phyloP scores from a whole-genome alignment of 2,113 vertebrate species.

The Actenoides hombroni region DNA sequence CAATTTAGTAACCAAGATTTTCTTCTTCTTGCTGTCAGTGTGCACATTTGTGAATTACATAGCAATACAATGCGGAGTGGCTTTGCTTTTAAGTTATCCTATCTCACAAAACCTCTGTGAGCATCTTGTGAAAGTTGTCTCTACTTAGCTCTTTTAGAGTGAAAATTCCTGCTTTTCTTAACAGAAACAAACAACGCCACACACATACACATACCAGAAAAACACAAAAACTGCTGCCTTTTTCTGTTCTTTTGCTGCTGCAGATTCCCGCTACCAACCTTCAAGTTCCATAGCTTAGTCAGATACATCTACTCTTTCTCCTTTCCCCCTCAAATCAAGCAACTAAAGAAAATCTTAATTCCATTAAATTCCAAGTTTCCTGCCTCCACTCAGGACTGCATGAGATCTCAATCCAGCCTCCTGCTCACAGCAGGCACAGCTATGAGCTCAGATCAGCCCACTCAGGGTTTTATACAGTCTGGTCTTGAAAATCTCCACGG shows the following conservation, averaged over 20 bases:
- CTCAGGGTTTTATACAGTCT: not conserved
- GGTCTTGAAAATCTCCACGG: not conserved
- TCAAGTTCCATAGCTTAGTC: not conserved
- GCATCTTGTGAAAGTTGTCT: not conserved
- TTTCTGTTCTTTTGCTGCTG: not conserved
- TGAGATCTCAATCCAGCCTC: not conserved
- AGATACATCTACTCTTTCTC: not conserved
- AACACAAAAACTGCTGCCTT: not conserved
- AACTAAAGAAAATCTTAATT: not conserved
- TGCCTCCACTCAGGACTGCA: not conserved
- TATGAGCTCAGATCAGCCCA: not conserved
- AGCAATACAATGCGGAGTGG: not conserved
- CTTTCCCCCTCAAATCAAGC: not conserved
- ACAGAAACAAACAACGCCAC: accelerated
- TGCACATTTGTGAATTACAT: not conserved
- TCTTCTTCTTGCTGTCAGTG: not conserved
- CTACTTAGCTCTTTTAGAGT: not conserved
- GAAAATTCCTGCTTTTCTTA: not conserved
- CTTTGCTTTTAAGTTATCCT: not conserved
- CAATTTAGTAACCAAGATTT: not conserved
- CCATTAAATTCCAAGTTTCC: not conserved
- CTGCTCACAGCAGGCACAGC: not conserved
- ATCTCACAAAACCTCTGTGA: not conserved
- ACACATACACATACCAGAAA: not conserved
- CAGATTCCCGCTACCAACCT: not conserved